Base-by-base conservation (phyloP, 1,140 invertebrate species). In the Saccostrea echinata region DNA sequence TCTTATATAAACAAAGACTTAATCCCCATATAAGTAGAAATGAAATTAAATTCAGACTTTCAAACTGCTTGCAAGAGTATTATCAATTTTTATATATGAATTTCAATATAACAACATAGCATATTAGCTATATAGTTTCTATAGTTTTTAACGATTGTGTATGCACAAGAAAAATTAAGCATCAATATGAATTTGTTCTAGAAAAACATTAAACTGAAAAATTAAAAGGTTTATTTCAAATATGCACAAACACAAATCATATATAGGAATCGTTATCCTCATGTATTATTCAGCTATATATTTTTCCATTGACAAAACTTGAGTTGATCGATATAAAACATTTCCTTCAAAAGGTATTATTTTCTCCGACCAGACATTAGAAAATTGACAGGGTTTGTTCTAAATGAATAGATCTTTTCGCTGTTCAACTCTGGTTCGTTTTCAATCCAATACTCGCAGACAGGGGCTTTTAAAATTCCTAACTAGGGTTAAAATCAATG, bases 401-500 rank as follows among this genome's bases (percentile, higher is more conserved):
- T 27, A 33, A 30, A 12, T 71, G 68, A 71, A 71, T 71, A 71
- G 27, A 30, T 13, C 16, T 71, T 33, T 30, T 71, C 24, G n/a
- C 27, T 27, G 24, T 30, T 27, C 27, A 33, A 16, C 27, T 33
- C 13, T 3, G 68, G 68, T 33, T 71, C 30, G 9, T 13, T 71
- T 71, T 71, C 68, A 71, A 27, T 71, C 24, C 57, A 24, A n/a
- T 64, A 27, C 68, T 30, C 30, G 12, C 8, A 30, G 68, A 71
- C 68, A 71, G 68, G 11, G 30, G 27, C 68, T 71, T 71, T 71
- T 71, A 30, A 71, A 71, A 71, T 30, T 71, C 68, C 68, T 30
- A 30, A 71, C 68, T 12, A 71, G 13, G 11, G 68, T 71, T 30
- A 71, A 71, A 71, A 71, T 71, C 68, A 71, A 71, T 71, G 68